phyloP scores from a whole-genome alignment of 2,113 vertebrate genomes.

The Etheostoma spectabile region DNA sequence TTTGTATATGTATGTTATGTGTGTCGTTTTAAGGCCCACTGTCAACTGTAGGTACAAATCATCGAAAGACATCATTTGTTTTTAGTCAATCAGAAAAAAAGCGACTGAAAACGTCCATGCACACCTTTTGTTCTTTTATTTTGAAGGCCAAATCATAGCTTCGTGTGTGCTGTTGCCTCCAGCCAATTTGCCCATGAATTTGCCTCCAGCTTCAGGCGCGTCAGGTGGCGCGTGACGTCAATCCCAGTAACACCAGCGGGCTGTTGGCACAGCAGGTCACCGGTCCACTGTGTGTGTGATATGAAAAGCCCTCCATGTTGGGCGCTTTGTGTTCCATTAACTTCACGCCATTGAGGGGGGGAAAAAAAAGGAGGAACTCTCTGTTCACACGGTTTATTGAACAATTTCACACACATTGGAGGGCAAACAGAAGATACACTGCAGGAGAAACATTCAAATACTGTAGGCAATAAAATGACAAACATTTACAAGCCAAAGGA shows the following conservation, averaged over 20 bases:
- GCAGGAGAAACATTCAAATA: slow-evolving; percentile 68
- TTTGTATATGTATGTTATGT: neutral
- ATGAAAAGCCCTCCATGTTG: slow-evolving; percentile 56
- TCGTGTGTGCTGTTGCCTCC: neutral
- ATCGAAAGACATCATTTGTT: no score
- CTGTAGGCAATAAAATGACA: slow-evolving; percentile 67
- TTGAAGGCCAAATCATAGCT: neutral
- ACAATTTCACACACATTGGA: slow-evolving; percentile 77
- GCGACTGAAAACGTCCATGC: neutral
- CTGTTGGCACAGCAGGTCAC: slow-evolving; percentile 49
- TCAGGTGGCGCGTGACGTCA: slow-evolving; percentile 81
- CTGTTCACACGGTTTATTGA: slow-evolving; percentile 78
- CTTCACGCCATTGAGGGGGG: neutral
- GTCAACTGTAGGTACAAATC: neutral
- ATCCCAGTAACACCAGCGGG: slow-evolving; percentile 54
- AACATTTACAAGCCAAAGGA: slow-evolving; percentile 75
- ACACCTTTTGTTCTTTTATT: slow-evolving; percentile 34
- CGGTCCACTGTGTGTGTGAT: slow-evolving; percentile 34
- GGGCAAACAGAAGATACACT: slow-evolving; percentile 78
- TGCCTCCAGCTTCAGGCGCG: slow-evolving; percentile 29
- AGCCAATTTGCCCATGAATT: no score
- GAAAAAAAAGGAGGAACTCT: neutral
- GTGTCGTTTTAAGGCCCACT: neutral
- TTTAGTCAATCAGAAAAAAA: neutral
- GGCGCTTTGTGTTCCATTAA: slow-evolving; percentile 41